Base-by-base conservation (phyloP, 1,140 invertebrate species). In the Euura saliciscinereae region DNA sequence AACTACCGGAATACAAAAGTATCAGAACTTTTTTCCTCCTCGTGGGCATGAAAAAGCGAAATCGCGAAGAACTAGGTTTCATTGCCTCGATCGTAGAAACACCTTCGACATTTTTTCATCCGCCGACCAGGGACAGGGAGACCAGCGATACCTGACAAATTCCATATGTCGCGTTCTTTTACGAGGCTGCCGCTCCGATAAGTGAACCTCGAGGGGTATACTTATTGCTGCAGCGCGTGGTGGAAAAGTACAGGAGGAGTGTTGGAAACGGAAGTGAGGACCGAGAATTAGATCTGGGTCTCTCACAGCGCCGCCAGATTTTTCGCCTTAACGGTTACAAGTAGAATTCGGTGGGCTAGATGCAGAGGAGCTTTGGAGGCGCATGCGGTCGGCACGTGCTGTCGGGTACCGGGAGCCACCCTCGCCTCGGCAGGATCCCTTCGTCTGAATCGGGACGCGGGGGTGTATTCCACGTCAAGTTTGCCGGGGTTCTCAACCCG, bases 381-480 rank as follows among this genome's bases (percentile, higher is more conserved):
- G 51, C 51, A 59, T 59, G 51, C 51, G 51, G 51, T 59, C 51
- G 51, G 51, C 51, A 59, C 51, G 51, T 59, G 51, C 51, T 59
- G 3, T 59, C 51, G 51, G 6, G 3, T 59, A 59, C 51, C 51
- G 51, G 51, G 51, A n/a, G 51, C 51, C 13, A 6, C 6, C 1
- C 51, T 59, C 51, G 8, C 8, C 46, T 59, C 51, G 8, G 8
- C 51, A n/a, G 51, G 51, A 51, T 11, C 46, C 6, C 6, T 7
- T 11, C 46, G 46, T n/a, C 51, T 8, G 51, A n/a, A 59, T n/a
- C 51, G 51, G 6, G 6, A 4, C 51, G 51, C 6, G 51, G 51
- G 51, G 8, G 6, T 59, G 8, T n/a, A 28, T 59, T 11, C 51
- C 8, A 59, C 51, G 13, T 28, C 28, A 28, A 59, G 13, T 11